Percentiles rank a stretch among this genome's conserved stretches.
Evolutionary conservation across 2,888 invertebrate genomes (phyloP).

Genomic region (Ochropleura plecta): DNA sequence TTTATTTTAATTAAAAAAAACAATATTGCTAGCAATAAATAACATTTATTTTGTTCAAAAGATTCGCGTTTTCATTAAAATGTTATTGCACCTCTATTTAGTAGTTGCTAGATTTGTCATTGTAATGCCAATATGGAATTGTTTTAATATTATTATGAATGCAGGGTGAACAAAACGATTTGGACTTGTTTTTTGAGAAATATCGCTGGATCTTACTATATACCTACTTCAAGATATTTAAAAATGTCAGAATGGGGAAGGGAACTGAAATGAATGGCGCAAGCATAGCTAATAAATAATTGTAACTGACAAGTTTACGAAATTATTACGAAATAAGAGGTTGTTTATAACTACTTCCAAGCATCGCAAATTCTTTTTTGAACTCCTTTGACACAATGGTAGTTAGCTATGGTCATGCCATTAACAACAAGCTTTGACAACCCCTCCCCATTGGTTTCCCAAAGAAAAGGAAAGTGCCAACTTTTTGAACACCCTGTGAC

Average conservation of each 20-base stretch:
- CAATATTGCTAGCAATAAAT: not conserved
- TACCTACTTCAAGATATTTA: not conserved
- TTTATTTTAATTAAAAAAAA: not conserved
- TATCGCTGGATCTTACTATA: not conserved
- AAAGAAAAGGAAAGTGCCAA: not conserved
- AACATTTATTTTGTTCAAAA: not conserved
- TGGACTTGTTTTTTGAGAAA: not conserved
- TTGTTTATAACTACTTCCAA: not conserved
- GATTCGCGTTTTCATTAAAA: slow-evolving; percentile 21
- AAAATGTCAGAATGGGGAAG: not conserved
- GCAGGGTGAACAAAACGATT: slow-evolving; percentile 30
- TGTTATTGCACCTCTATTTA: slow-evolving; percentile 39
- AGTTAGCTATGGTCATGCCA: not conserved
- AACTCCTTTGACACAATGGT: not conserved
- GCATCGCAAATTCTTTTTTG: not conserved
- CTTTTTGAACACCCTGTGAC: slow-evolving; percentile 50
- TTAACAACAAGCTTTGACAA: not conserved
- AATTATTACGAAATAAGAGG: too few species aligned
- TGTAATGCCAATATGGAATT: slow-evolving; percentile 66
- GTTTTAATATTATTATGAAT: slow-evolving; percentile 59
- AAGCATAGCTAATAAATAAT: not conserved
- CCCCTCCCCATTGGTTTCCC: not conserved
- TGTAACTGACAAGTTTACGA: too few species aligned
- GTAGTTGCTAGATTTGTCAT: slow-evolving; percentile 55
- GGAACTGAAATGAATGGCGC: not conserved